phyloP scores from a whole-genome alignment of 2,888 invertebrate genomes.

The Dusona sp. region DNA sequence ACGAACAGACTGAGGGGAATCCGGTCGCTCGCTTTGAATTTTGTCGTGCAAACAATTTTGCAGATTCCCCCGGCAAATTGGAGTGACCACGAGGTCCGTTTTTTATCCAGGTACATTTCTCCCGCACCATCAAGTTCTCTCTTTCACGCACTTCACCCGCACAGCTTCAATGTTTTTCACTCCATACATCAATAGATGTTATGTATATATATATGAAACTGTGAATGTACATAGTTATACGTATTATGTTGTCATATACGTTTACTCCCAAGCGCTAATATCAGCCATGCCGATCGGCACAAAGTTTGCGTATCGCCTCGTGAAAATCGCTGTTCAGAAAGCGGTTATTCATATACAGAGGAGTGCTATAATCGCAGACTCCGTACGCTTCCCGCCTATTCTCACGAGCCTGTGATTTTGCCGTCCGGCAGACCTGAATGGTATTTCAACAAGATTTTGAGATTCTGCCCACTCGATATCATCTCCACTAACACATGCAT shows the following conservation, averaged over 20 bases:
- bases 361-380: constrained; percentile 27
- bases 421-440: not conserved
- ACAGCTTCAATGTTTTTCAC: not conserved
- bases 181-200: not conserved
- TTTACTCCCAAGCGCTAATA: constrained; percentile 30
- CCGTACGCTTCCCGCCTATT: constrained; percentile 6
- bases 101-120: constrained; percentile 44
- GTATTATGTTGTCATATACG: constrained; percentile 1
- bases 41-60: constrained; percentile 65
- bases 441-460: constrained; percentile 41
- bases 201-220: not conserved
- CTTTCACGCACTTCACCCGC: constrained; percentile 28
- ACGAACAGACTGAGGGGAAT: not conserved
- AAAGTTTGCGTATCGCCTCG: constrained; percentile 45
- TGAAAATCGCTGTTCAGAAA: constrained; percentile 53
- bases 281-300: constrained; percentile 51
- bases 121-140: constrained; percentile 38
- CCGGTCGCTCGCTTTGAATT: constrained; percentile 59
- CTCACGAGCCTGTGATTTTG: constrained; percentile 47
- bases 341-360: constrained; percentile 36
- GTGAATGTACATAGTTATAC: not conserved
- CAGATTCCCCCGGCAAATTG: constrained; percentile 61
- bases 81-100: constrained; percentile 53
- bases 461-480: constrained; percentile 31
- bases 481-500: not conserved